Conservation (phyloP, 1,140 invertebrate species). For the Drosophila fuyamai region DNA sequence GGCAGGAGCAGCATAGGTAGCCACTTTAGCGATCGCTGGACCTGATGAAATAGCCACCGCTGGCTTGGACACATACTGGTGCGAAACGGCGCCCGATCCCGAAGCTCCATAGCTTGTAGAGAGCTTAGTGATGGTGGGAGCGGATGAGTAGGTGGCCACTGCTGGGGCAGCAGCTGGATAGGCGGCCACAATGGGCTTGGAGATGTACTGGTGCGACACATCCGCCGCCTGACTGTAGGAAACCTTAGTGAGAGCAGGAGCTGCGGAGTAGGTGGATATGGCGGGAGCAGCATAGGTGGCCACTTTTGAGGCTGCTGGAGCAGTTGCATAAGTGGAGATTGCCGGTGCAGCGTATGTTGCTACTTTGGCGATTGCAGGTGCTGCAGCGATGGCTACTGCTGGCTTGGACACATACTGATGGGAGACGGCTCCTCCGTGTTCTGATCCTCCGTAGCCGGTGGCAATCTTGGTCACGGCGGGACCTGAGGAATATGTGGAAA, state of each 20-base stretch:
- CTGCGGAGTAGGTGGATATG: constrained; percentile 36
- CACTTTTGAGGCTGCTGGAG: constrained; percentile 36
- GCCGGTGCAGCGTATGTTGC: constrained; percentile 31
- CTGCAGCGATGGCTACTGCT: constrained; percentile 42
- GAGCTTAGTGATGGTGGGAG: constrained; percentile 37
- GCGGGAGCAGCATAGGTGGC: constrained; percentile 46
- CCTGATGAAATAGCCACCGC: constrained; percentile 43
- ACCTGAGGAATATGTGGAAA: constrained; percentile 28
- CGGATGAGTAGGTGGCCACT: constrained; percentile 18
- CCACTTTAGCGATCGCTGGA: constrained; percentile 39
- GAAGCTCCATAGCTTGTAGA: constrained; percentile 11
- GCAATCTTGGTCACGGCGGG: constrained; percentile 18
- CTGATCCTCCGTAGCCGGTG: constrained; percentile 7
- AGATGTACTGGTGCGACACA: constrained; percentile 69
- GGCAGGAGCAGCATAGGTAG: constrained; percentile 44
- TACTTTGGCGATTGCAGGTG: constrained; percentile 33
- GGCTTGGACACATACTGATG: constrained; percentile 64
- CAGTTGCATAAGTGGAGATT: constrained; percentile 32
- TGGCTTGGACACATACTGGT: constrained; percentile 48
- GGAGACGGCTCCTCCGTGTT: constrained; percentile 43
- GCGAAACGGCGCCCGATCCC: constrained; percentile 23
- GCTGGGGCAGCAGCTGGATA: constrained; percentile 43
- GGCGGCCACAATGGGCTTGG: constrained; percentile 52
- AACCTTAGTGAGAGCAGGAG: constrained; percentile 26
- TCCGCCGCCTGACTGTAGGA: constrained; percentile 46